phyloP scores from a whole-genome alignment of 2,797 vertebrate species.

The Melanotaenia pygmaea region DNA sequence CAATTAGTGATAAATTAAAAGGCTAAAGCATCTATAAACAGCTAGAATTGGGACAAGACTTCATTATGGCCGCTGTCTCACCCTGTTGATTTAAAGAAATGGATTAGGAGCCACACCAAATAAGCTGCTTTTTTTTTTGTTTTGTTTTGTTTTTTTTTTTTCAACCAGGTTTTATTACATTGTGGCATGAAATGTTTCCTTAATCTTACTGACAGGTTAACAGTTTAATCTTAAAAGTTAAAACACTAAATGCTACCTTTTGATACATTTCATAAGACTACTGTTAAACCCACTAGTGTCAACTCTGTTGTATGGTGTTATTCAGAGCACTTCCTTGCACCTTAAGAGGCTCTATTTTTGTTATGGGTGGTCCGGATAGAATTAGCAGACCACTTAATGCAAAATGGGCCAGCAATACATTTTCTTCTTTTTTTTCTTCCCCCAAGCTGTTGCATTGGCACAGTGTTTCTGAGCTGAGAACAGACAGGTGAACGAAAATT shows the following conservation, averaged over 20 bases:
- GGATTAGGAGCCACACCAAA: background rate
- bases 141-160: background rate
- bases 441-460: constrained; percentile 37
- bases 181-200: background rate
- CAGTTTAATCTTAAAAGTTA: background rate
- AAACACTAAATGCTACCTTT: too few species aligned
- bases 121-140: background rate
- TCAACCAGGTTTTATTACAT: background rate
- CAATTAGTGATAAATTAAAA: background rate
- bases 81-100: background rate
- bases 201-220: background rate
- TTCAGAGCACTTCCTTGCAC: constrained; percentile 52
- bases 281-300: background rate
- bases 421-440: constrained; percentile 17
- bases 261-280: background rate
- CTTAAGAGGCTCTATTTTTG: constrained; percentile 55
- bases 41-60: too few species aligned
- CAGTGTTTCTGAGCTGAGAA: constrained; percentile 41
- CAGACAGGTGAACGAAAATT: constrained; percentile 14
- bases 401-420: constrained; percentile 62
- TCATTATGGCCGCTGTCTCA: too few species aligned
- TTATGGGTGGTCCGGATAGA: constrained; percentile 51
- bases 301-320: constrained; percentile 27
- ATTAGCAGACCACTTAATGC: constrained; percentile 58
- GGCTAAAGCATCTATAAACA: background rate